Evolutionary conservation across 2,888 invertebrate species (phyloP).

Genomic region (Drosophila putrida): DNA sequence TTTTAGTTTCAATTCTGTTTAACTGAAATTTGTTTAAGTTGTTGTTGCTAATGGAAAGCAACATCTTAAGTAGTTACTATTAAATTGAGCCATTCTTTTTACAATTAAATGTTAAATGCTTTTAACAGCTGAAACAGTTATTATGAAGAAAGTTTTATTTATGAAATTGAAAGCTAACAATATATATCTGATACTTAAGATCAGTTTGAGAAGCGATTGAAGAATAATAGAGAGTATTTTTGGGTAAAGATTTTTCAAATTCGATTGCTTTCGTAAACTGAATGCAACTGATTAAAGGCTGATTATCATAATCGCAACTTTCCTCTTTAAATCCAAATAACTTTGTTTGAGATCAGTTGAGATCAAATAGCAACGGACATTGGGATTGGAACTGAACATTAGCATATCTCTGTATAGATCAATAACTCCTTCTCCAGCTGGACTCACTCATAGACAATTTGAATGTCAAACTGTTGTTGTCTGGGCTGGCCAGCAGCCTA

Average conservation of each 20-base stretch:
- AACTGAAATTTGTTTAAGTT: slow-evolving; percentile 1
- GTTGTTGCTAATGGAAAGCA: slow-evolving; percentile 5
- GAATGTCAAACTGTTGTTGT: slow-evolving; percentile 41
- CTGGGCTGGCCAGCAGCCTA: slow-evolving; percentile 7
- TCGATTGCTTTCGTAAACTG: not conserved
- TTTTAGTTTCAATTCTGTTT: slow-evolving; percentile 1
- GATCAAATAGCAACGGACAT: not conserved
- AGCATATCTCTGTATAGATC: slow-evolving; percentile 68
- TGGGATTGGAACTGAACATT: slow-evolving; percentile 45
- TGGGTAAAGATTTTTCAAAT: not conserved
- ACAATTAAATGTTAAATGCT: not conserved
- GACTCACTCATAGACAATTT: slow-evolving; percentile 28
- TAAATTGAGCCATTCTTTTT: not conserved
- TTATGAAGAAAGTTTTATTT: no score
- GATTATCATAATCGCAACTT: slow-evolving; percentile 4
- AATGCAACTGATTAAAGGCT: not conserved
- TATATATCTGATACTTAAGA: not conserved
- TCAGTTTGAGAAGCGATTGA: not conserved
- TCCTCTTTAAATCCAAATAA: slow-evolving; percentile 2
- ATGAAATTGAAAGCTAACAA: no score
- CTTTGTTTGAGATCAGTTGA: slow-evolving; percentile 1
- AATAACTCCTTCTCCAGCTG: slow-evolving; percentile 57
- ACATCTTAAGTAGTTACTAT: slow-evolving; percentile 1
- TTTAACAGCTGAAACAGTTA: not conserved
- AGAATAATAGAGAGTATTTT: not conserved